phyloP scores from a whole-genome alignment of 2,113 vertebrate species.

The Salvelinus fontinalis region DNA sequence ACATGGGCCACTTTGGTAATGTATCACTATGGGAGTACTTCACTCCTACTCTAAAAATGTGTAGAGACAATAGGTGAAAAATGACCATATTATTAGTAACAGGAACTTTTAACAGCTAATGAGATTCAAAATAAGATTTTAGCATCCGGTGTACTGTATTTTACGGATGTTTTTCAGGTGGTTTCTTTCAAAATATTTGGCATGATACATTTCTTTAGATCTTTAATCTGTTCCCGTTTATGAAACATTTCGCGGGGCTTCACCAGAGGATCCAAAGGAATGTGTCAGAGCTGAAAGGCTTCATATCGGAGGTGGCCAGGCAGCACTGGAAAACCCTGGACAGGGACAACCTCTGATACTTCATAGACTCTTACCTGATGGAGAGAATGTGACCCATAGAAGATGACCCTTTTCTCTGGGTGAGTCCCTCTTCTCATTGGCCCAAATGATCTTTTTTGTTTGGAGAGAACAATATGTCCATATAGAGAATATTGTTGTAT shows the following conservation, averaged over 20 bases:
- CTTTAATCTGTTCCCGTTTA: slow-evolving; percentile 41
- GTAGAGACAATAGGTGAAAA: not conserved
- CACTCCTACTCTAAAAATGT: not conserved
- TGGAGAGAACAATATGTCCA: too few species aligned
- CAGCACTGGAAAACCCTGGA: slow-evolving; percentile 41
- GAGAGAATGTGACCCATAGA: slow-evolving; percentile 33
- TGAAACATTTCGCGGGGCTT: slow-evolving; percentile 44
- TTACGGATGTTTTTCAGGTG: not conserved
- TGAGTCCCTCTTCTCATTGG: not conserved
- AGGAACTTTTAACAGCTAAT: too few species aligned
- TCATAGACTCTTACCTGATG: slow-evolving; percentile 50
- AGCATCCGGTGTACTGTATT: not conserved
- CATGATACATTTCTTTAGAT: slow-evolving; percentile 24
- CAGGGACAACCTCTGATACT: slow-evolving; percentile 38
- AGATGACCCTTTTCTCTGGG: slow-evolving; percentile 28
- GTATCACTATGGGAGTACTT: not conserved
- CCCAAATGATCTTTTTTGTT: not conserved
- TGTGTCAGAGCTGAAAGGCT: not conserved
- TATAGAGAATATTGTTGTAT: too few species aligned
- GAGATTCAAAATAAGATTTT: too few species aligned
- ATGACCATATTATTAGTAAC: too few species aligned
- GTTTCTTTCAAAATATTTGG: too few species aligned
- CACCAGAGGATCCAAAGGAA: slow-evolving; percentile 39
- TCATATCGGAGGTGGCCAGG: slow-evolving; percentile 24
- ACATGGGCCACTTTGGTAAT: not conserved